Percentiles rank a stretch among this genome's conserved stretches.
phyloP scores from a whole-genome alignment of 1,140 invertebrate species.

The Pinna nobilis region DNA sequence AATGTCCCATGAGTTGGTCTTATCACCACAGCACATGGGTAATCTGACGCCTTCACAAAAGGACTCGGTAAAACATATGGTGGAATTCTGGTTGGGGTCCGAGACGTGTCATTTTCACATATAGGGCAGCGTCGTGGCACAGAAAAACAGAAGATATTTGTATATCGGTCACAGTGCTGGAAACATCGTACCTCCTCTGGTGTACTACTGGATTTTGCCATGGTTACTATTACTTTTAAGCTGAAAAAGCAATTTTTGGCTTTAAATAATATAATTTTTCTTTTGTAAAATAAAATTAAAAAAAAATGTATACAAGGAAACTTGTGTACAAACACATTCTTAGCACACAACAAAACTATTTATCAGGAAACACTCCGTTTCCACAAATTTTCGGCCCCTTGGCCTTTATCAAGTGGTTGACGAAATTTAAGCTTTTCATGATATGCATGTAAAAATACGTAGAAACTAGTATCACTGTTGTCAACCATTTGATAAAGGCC shows the following conservation, averaged over 20 bases:
- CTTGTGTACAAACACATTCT: too few relatives aligned
- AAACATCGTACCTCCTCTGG: conserved; percentile 77
- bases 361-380: background rate
- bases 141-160: conserved; percentile 85
- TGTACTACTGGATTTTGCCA: background rate
- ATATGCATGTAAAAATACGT: too few relatives aligned
- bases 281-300: too few relatives aligned
- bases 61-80: conserved; percentile 88
- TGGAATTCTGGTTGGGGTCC: conserved; percentile 79
- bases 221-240: background rate
- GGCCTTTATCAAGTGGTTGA: too few relatives aligned
- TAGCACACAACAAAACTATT: too few relatives aligned
- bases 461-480: too few relatives aligned
- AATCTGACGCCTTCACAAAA: conserved; percentile 83
- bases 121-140: conserved; percentile 83
- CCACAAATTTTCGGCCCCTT: background rate
- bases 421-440: too few relatives aligned
- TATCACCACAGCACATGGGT: conserved; percentile 84
- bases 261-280: too few relatives aligned
- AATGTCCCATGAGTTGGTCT: conserved; percentile 88
- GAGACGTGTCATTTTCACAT: conserved; percentile 80
- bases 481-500: too few relatives aligned
- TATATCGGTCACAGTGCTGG: conserved; percentile 82
- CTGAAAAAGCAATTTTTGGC: too few relatives aligned
- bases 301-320: too few relatives aligned